phyloP scores from a whole-genome alignment of 2,113 vertebrate genomes.

The Tautogolabrus adspersus region DNA sequence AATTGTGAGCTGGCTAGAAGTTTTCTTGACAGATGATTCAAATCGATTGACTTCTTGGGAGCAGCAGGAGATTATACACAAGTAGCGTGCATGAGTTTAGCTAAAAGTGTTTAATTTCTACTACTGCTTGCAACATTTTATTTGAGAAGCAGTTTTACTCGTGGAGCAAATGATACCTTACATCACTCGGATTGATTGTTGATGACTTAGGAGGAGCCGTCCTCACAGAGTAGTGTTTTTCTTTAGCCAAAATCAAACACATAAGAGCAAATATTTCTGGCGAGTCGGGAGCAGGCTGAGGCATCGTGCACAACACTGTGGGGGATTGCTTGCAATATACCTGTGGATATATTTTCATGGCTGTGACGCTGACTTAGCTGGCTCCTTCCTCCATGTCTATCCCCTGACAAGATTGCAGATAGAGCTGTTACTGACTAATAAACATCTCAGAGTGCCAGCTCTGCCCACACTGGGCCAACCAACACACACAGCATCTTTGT shows the following conservation, averaged over 20 bases:
- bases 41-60: neutral
- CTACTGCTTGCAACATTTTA: neutral
- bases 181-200: conserved; percentile 7
- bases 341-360: conserved; percentile 20
- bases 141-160: neutral
- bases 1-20: neutral
- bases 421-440: conserved; percentile 54
- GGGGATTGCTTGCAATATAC: conserved; percentile 37
- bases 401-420: conserved; percentile 57
- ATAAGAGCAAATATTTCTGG: neutral
- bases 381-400: conserved; percentile 32
- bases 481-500: conserved; percentile 67
- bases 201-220: conserved; percentile 18
- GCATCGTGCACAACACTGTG: conserved; percentile 14
- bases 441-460: conserved; percentile 45
- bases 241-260: neutral
- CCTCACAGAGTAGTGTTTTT: conserved; percentile 12
- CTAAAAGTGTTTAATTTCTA: neutral
- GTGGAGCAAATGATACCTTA: conserved; percentile 1
- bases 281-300: neutral
- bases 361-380: neutral
- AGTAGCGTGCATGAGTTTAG: neutral
- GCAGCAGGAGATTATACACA: neutral
- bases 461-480: conserved; percentile 16
- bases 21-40: neutral